Conservation (phyloP, 2,888 invertebrate species). For the Chalcis sispes region DNA sequence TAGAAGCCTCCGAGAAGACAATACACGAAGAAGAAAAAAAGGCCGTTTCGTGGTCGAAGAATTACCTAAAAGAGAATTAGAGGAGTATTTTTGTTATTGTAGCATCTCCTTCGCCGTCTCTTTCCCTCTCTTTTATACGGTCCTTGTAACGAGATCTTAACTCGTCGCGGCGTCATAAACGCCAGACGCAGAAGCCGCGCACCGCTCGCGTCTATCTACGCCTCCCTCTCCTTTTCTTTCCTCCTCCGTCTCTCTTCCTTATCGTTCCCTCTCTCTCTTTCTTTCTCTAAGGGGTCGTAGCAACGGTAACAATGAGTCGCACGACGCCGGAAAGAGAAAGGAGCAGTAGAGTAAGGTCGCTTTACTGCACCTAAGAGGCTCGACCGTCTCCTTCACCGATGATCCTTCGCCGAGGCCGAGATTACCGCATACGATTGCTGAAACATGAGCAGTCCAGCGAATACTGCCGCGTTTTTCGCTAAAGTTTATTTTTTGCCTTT, state of each 20-base stretch:
- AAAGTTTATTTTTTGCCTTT: no score
- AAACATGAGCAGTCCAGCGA: conserved; percentile 62
- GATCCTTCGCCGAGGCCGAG: conserved; percentile 14
- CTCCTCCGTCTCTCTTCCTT: no score
- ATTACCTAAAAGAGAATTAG: no score
- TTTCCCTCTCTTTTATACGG: conserved; percentile 52
- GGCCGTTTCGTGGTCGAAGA: no score
- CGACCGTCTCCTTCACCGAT: conserved; percentile 45
- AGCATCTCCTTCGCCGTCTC: no score
- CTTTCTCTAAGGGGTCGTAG: no score
- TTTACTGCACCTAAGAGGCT: conserved; percentile 73
- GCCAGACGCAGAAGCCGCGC: conserved; percentile 66
- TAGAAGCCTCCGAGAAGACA: no score
- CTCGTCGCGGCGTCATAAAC: conserved; percentile 71
- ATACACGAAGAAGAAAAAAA: no score
- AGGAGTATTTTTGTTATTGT: no score
- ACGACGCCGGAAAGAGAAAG: conserved; percentile 57
- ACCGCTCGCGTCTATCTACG: background rate
- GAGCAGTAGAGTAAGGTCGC: conserved; percentile 56
- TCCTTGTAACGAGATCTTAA: conserved; percentile 71
- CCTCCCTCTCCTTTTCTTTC: no score
- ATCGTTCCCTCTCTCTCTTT: background rate
- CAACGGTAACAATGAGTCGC: conserved; percentile 70
- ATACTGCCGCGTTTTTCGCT: no score
- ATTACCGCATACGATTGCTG: conserved; percentile 66